A percentile compares a stretch with the other conserved stretches of the same genome.
Evolutionary conservation across 2,888 invertebrate species (phyloP).

Genomic region (Amphipoea oculea): DNA sequence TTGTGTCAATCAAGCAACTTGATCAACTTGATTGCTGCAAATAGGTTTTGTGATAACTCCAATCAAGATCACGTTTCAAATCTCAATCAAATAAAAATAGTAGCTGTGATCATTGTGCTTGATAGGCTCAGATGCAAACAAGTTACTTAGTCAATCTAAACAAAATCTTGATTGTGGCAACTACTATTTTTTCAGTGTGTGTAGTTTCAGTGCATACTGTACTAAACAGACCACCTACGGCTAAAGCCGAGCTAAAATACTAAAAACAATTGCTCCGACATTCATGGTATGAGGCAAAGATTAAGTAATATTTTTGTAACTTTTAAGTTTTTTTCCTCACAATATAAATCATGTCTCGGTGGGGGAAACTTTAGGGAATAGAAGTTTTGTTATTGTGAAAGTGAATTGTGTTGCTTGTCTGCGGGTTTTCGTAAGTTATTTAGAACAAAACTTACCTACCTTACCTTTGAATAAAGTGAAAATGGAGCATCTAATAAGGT

Average conservation of each 20-base stretch:
- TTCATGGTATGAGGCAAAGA: slow-evolving; percentile 28
- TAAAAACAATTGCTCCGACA: slow-evolving; percentile 25
- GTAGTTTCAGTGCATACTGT: too few relatives aligned
- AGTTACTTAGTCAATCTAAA: too few relatives aligned
- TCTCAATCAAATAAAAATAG: too few relatives aligned
- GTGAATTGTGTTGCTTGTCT: slow-evolving; percentile 47
- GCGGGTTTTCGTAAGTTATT: slow-evolving; percentile 18
- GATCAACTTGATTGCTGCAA: too few relatives aligned
- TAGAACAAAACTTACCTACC: not conserved
- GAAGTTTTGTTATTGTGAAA: slow-evolving; percentile 49
- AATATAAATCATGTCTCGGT: slow-evolving; percentile 38
- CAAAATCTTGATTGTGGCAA: too few relatives aligned
- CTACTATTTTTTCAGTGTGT: too few relatives aligned
- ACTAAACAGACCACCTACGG: not conserved
- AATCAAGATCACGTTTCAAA: too few relatives aligned
- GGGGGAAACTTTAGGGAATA: slow-evolving; percentile 35
- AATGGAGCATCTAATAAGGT: slow-evolving; percentile 2
- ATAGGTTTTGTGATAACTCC: too few relatives aligned
- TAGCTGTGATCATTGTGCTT: too few relatives aligned
- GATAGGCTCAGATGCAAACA: too few relatives aligned
- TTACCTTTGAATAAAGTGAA: slow-evolving; percentile 22
- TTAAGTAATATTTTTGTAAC: slow-evolving; percentile 33
- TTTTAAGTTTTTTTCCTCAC: slow-evolving; percentile 43
- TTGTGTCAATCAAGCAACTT: too few relatives aligned
- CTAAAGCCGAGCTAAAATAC: not conserved